Conservation (phyloP, 2,113 vertebrate species). For the Planiliza haematocheilus region DNA sequence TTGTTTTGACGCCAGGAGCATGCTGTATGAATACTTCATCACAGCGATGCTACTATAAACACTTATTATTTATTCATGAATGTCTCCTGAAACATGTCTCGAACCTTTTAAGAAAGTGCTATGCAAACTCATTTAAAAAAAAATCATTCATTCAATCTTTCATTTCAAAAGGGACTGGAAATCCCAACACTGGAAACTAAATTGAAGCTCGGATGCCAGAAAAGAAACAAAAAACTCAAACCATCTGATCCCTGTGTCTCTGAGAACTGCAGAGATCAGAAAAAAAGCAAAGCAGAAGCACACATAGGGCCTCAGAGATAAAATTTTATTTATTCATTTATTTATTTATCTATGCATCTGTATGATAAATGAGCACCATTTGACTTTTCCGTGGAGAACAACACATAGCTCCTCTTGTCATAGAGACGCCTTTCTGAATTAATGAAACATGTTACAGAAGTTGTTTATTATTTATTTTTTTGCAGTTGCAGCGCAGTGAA, state of each 20-base stretch:
- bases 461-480: slow-evolving; percentile 39
- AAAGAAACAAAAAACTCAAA: slow-evolving; percentile 19
- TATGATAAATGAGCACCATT: slow-evolving; percentile 46
- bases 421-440: slow-evolving; percentile 19
- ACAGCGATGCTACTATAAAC: slow-evolving; percentile 34
- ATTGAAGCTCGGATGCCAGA: slow-evolving; percentile 21
- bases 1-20: slow-evolving; percentile 31
- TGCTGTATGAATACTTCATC: slow-evolving; percentile 50
- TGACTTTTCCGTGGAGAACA: slow-evolving; percentile 32
- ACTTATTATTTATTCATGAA: slow-evolving; percentile 53
- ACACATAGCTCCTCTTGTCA: neutral
- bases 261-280: slow-evolving; percentile 46
- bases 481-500: slow-evolving; percentile 36
- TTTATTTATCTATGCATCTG: slow-evolving; percentile 17
- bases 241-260: slow-evolving; percentile 50
- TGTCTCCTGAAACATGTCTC: slow-evolving; percentile 46
- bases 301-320: slow-evolving; percentile 21
- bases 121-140: slow-evolving; percentile 57
- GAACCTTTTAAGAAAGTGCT: slow-evolving; percentile 47
- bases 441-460: slow-evolving; percentile 19
- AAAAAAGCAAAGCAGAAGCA: too few relatives aligned
- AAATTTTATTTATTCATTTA: slow-evolving; percentile 47
- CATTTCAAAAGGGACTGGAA: slow-evolving; percentile 44
- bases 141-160: slow-evolving; percentile 56
- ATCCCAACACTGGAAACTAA: slow-evolving; percentile 51